Evolutionary conservation across 2,113 vertebrate species (phyloP), one percentile per base, ranked within the genome.

Genomic region (Sardina pilchardus): DNA sequence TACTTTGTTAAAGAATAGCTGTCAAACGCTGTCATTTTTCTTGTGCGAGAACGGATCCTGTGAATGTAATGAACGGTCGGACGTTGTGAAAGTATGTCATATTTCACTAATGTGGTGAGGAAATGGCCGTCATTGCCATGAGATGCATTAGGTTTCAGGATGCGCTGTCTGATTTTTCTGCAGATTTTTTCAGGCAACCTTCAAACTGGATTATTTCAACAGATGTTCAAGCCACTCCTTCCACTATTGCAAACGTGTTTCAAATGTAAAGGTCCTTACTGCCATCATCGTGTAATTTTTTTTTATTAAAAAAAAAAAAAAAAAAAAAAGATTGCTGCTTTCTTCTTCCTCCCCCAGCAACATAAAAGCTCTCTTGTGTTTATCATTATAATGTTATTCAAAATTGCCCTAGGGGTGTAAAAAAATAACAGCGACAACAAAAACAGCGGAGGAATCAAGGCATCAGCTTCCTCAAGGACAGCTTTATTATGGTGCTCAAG

Each of bases 11-110:
- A 56, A 81, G 85, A 86, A 81, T 36, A 71, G 82, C 47, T 83
- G 82, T 80, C 80, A 26, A n/a, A 83, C 78, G 82, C 45, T 83
- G 82, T 83, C 82, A 63, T 48, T 83, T 63, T 56, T 26, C 80
- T 67, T 75, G 67, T 36, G 67, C 30, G 30, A 30, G 34, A 14
- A 75, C 17, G 67, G 67, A 75, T 75, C 67, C 67, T 36, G 67
- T 75, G 34, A 75, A 75, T 75, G 30, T 75, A 75, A 75, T 75
- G 30, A 75, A 75, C 36, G 67, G 67, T 75, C 9, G 10, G 67
- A 75, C 67, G 67, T 36, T 75, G 67, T 75, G 67, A 75, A 36
- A 75, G 67, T 75, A 75, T 75, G 67, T 17, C 67, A 75, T 75
- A 75, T 75, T 75, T 75, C 67, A 75, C 67, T 75, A 75, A 75